A percentile compares a stretch with the other conserved stretches of the same genome.
phyloP scores from a whole-genome alignment of 1,140 invertebrate genomes.

The Cydia strobilella region DNA sequence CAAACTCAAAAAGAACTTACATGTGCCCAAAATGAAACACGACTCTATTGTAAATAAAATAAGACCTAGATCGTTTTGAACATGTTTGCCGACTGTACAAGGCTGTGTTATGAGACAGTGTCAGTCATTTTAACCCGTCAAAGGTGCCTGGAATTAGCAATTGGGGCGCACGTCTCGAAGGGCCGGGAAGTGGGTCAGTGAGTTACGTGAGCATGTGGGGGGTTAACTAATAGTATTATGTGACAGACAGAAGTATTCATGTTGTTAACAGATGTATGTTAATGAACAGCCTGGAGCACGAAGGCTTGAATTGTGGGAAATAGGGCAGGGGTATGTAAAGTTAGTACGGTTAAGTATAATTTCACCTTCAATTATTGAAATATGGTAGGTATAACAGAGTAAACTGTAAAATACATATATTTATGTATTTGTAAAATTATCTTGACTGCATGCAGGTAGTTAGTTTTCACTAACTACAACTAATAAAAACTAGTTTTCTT shows the following conservation, averaged over 20 bases:
- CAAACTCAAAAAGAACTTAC: neutral
- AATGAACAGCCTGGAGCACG: neutral
- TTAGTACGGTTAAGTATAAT: neutral
- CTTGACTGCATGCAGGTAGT: too few relatives aligned
- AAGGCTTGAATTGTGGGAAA: neutral
- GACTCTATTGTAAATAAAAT: neutral
- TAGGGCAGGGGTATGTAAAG: neutral
- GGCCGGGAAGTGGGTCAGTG: conserved; percentile 3
- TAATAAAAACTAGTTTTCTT: too few relatives aligned
- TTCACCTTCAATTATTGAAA: too few relatives aligned
- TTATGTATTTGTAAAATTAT: too few relatives aligned
- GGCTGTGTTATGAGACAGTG: conserved; percentile 7
- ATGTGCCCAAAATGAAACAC: neutral
- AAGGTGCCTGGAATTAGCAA: conserved; percentile 20
- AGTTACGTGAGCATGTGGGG: conserved; percentile 11
- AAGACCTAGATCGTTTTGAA: neutral
- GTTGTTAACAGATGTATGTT: conserved; percentile 1
- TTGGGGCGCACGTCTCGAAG: conserved; percentile 19
- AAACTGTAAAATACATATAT: too few relatives aligned
- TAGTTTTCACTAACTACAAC: too few relatives aligned
- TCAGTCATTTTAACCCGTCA: conserved; percentile 13
- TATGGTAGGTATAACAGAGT: too few relatives aligned
- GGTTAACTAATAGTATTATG: conserved; percentile 5
- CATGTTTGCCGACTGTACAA: neutral
- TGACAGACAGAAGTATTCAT: conserved; percentile 11